phyloP scores from a whole-genome alignment of 1,140 invertebrate species.

The Dendroctonus valens region DNA sequence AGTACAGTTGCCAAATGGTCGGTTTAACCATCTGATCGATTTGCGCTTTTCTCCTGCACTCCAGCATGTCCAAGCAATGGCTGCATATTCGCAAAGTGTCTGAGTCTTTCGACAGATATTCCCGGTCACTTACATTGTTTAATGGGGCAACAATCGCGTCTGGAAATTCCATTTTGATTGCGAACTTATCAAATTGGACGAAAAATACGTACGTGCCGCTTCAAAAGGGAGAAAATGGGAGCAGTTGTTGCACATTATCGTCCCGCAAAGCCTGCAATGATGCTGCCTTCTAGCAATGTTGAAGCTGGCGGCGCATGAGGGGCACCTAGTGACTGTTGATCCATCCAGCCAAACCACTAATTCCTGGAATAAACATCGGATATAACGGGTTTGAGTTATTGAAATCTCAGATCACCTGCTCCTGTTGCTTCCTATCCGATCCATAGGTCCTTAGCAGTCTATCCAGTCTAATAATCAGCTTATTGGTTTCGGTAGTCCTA shows the following conservation, averaged over 20 bases:
- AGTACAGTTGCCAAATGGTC: constrained; percentile 78
- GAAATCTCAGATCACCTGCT: constrained; percentile 49
- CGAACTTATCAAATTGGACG: neutral
- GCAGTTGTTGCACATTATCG: constrained; percentile 92
- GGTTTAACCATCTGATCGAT: constrained; percentile 78
- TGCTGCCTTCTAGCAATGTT: constrained; percentile 86
- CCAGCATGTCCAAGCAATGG: constrained; percentile 81
- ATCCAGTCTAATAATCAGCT: constrained; percentile 89
- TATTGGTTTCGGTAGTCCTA: constrained; percentile 93
- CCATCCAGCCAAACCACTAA: constrained; percentile 94
- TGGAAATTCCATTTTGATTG: constrained; percentile 22
- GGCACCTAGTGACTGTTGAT: constrained; percentile 83
- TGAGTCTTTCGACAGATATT: constrained; percentile 38
- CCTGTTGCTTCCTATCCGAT: constrained; percentile 78
- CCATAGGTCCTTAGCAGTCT: constrained; percentile 82
- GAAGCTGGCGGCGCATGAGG: constrained; percentile 86
- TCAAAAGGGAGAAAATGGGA: constrained; percentile 82
- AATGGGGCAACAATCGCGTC: constrained; percentile 44
- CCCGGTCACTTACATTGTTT: constrained; percentile 36
- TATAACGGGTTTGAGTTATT: neutral
- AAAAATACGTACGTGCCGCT: constrained; percentile 72
- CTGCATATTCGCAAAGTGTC: constrained; percentile 76
- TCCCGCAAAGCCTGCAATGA: constrained; percentile 95
- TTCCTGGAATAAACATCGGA: constrained; percentile 41
- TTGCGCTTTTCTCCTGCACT: constrained; percentile 75